A percentile compares a stretch with the other conserved stretches of the same genome.
Conservation (phyloP, 2,113 vertebrate genomes). For the Antechinus stuartii region DNA sequence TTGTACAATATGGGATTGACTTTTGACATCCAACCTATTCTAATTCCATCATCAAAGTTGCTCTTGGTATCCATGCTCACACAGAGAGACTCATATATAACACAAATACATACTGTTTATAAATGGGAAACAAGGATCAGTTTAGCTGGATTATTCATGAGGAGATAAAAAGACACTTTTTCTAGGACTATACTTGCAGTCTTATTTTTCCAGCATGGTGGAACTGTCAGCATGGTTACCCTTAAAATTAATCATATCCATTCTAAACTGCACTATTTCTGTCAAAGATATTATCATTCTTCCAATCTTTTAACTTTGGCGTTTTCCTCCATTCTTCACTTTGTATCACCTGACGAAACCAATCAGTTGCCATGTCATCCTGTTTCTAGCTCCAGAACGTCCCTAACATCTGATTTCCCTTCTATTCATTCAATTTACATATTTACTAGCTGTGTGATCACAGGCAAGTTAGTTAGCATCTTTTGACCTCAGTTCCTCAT, state of each 20-base stretch:
- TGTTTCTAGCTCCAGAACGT: neutral
- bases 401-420: neutral
- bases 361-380: too few relatives aligned
- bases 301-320: neutral
- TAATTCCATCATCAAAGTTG: neutral
- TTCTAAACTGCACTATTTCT: neutral
- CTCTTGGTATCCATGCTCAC: neutral
- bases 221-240: neutral
- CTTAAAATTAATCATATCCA: neutral
- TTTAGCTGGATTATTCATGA: neutral
- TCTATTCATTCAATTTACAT: neutral
- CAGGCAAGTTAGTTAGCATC: neutral
- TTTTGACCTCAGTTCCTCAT: neutral
- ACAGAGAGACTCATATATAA: too few relatives aligned
- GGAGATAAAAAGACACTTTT: neutral
- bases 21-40: neutral
- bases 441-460: neutral
- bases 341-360: neutral
- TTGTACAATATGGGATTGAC: neutral
- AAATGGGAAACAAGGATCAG: neutral
- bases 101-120: neutral
- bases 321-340: neutral
- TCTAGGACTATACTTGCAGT: neutral
- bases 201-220: neutral
- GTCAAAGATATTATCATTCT: neutral